A percentile compares a stretch with the other conserved stretches of the same genome.
Evolutionary conservation across 2,113 vertebrate species (phyloP).

Genomic region (Oncorhynchus mykiss): DNA sequence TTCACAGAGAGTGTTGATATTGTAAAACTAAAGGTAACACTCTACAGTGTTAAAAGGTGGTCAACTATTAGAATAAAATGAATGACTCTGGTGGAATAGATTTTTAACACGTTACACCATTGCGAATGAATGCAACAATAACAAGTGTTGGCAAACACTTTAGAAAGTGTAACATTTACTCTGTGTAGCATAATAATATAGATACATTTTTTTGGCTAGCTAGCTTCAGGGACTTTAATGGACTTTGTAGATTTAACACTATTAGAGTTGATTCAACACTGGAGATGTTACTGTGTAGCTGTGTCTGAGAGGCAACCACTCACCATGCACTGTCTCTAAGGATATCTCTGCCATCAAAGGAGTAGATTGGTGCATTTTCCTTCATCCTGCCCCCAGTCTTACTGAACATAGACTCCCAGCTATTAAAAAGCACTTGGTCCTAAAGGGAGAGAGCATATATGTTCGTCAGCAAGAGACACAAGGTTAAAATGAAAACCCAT

Average conservation of each 20-base stretch:
- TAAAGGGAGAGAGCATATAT: constrained; percentile 40
- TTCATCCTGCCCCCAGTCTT: constrained; percentile 73
- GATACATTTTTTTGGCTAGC: too few species aligned
- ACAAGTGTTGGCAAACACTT: too few species aligned
- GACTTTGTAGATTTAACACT: too few species aligned
- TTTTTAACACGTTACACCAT: too few species aligned
- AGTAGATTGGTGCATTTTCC: constrained; percentile 79
- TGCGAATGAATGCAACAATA: too few species aligned
- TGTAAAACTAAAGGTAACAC: too few species aligned
- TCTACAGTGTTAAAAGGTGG: too few species aligned
- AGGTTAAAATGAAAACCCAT: neutral
- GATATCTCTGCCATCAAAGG: constrained; percentile 88
- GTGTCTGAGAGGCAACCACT: constrained; percentile 5
- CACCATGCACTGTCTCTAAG: constrained; percentile 85
- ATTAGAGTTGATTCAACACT: neutral
- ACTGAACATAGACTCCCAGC: constrained; percentile 87
- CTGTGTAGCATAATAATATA: too few species aligned
- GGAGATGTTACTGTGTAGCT: constrained; percentile 1
- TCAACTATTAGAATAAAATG: too few species aligned
- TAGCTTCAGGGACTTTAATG: neutral
- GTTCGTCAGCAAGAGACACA: neutral
- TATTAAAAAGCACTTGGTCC: constrained; percentile 90
- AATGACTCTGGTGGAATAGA: too few species aligned
- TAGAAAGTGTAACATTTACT: too few species aligned
- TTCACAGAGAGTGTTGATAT: too few species aligned